Conservation (phyloP, 2,113 vertebrate genomes). For the Myotis lucifugus region DNA sequence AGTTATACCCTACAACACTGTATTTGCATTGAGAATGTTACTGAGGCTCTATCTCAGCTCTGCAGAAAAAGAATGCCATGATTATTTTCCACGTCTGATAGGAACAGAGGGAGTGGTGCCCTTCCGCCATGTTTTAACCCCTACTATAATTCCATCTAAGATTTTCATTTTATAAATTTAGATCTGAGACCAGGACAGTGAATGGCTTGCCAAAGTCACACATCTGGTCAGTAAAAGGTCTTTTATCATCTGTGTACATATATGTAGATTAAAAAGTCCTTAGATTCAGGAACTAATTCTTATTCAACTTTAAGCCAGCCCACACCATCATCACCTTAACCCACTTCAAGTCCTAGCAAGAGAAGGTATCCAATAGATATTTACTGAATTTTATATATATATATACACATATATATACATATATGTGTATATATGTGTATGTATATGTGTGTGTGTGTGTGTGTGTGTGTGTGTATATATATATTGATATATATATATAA, state of each 20-base stretch:
- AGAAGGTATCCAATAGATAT: slow-evolving; percentile 17
- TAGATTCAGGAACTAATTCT: slow-evolving; percentile 47
- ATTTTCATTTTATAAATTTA: slow-evolving; percentile 33
- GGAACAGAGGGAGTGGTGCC: background rate
- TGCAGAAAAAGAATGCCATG: background rate
- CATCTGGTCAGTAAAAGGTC: background rate
- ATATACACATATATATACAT: too few relatives aligned
- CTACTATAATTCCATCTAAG: background rate
- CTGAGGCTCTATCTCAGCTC: background rate
- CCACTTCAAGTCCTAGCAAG: slow-evolving; percentile 5
- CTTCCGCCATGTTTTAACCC: background rate
- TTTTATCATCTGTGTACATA: background rate
- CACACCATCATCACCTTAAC: background rate
- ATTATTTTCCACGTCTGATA: background rate
- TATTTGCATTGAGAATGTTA: background rate
- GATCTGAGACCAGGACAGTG: background rate
- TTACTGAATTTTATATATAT: background rate
- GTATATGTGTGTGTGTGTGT: too few relatives aligned
- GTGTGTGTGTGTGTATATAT: too few relatives aligned
- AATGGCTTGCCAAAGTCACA: background rate
- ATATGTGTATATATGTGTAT: too few relatives aligned
- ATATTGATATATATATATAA: background rate
- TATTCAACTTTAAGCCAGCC: slow-evolving; percentile 13
- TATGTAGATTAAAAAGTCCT: background rate
- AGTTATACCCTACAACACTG: background rate